These are phyloP conservation scores for Clupea harengus DNA, from an alignment of 2,113 vertebrate genomes.

Conservation along the genomic window DNA sequence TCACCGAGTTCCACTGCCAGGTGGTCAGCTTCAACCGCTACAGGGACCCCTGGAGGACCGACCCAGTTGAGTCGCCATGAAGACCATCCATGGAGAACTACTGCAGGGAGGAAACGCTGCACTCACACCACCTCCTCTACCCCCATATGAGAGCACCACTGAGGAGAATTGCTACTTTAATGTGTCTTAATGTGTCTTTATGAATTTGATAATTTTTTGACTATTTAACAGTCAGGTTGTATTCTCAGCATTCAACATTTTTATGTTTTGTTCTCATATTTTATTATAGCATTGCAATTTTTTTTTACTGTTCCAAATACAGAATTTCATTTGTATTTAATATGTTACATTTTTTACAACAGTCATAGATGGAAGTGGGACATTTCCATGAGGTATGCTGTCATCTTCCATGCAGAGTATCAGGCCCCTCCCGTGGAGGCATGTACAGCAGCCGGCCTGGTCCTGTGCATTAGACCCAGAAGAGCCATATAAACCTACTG, in stretches of 20 bases:
- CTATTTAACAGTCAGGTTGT: neutral
- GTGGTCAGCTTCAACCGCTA: slow-evolving; percentile 91
- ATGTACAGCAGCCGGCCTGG: neutral
- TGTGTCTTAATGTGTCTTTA: too few relatives aligned
- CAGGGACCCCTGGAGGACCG: slow-evolving; percentile 85
- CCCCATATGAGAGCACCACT: neutral
- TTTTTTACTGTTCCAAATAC: neutral
- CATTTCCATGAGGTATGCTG: neutral
- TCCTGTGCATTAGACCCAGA: neutral
- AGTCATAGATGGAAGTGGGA: neutral
- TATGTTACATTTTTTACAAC: neutral
- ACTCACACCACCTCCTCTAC: neutral
- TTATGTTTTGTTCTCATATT: neutral
- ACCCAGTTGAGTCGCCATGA: slow-evolving; percentile 43
- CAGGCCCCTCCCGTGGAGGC: neutral
- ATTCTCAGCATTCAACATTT: neutral
- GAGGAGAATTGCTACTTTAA: neutral
- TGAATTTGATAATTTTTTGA: too few relatives aligned
- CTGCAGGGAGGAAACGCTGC: neutral
- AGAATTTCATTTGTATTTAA: neutral
- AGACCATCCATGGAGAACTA: slow-evolving; percentile 28
- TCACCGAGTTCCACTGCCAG: slow-evolving; percentile 97
- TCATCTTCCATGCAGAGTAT: neutral
- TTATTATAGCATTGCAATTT: neutral
- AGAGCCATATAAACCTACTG: neutral